Base-by-base conservation (phyloP, 2,797 vertebrate genomes). In the Rhynchonycteris naso region DNA sequence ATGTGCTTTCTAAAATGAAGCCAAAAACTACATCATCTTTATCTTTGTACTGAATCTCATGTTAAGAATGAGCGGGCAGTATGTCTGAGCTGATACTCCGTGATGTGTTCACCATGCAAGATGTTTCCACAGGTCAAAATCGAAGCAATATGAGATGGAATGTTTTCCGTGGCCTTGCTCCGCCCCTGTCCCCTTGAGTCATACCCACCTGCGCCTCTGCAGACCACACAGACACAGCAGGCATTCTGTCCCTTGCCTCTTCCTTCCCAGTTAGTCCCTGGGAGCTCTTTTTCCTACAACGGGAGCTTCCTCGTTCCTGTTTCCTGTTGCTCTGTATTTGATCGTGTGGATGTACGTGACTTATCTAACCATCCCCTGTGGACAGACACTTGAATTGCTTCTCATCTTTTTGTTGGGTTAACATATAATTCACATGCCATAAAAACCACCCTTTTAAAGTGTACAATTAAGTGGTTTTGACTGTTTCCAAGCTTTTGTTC, bases 1-100 rank as follows among this genome's bases (percentile, higher is more conserved):
- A 75, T 56, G 19, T 84, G 4, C 86, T 85, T 93, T 84, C n/a
- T 16, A 71, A 79, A 95, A 50, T 47, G 91, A 92, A 96, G 35
- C 30, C 19, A 50, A 3, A 79, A 30, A 21, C 50, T 21, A 24
- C 2, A 2, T 56, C 10, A 0, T 65, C 24, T 69, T 65, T 19
- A 26, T 54, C 72, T 87, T 94, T 52, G 15, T 63, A 63, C 2
- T 61, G 43, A 72, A 85, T 65, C 66, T 35, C n/a, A 28, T 5
- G 0, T 61, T 59, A 80, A 78, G 56, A 96, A 96, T 96, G 61
- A 89, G 58, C 84, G 38, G 12, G 14, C 82, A 35, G 69, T 83
- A 65, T 16, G 14, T 87, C 82, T 80, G 68, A 66, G 68, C 85
- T 81, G 54, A 66, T 69, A 88, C 35, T 84, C 71, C 33, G 21